A percentile compares a stretch with the other conserved stretches of the same genome.
Evolutionary conservation across 2,888 invertebrate species (phyloP).

Genomic region (Pyrocoelia pectoralis): DNA sequence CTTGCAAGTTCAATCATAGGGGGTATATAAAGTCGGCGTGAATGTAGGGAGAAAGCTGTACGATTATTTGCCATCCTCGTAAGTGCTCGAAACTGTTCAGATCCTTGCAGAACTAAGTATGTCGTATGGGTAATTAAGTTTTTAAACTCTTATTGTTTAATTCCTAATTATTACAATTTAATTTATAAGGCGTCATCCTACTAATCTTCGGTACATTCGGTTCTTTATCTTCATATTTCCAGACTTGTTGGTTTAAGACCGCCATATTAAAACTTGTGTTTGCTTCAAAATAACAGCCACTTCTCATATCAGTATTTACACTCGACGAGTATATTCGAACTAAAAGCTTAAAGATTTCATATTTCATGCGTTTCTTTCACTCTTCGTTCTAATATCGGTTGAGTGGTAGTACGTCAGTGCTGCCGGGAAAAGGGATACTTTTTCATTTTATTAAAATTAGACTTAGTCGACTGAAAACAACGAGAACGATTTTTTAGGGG

Average conservation of each 20-base stretch:
- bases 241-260: not conserved
- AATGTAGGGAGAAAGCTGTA: slow-evolving; percentile 2
- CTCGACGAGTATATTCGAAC: not conserved
- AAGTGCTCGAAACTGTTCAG: slow-evolving; percentile 14
- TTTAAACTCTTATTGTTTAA: not conserved
- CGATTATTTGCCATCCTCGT: slow-evolving; percentile 21
- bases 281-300: not conserved
- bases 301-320: slow-evolving; percentile 14
- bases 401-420: slow-evolving; percentile 12
- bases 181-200: not conserved
- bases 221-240: not conserved
- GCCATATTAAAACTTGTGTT: slow-evolving; percentile 6
- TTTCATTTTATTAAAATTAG: slow-evolving; percentile 24
- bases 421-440: slow-evolving; percentile 14
- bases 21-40: slow-evolving; percentile 7
- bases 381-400: slow-evolving; percentile 14
- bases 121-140: slow-evolving; percentile 7
- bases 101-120: not conserved
- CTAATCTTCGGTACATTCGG: not conserved
- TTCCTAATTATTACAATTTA: not conserved
- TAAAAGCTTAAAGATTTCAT: slow-evolving; percentile 15
- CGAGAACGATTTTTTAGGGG: slow-evolving; percentile 14
- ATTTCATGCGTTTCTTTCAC: slow-evolving; percentile 21
- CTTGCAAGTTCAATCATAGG: slow-evolving; percentile 20
- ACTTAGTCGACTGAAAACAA: slow-evolving; percentile 9